These are phyloP conservation scores for Garra rufa DNA, from an alignment of 2,113 vertebrate genomes.

Conservation along the genomic window DNA sequence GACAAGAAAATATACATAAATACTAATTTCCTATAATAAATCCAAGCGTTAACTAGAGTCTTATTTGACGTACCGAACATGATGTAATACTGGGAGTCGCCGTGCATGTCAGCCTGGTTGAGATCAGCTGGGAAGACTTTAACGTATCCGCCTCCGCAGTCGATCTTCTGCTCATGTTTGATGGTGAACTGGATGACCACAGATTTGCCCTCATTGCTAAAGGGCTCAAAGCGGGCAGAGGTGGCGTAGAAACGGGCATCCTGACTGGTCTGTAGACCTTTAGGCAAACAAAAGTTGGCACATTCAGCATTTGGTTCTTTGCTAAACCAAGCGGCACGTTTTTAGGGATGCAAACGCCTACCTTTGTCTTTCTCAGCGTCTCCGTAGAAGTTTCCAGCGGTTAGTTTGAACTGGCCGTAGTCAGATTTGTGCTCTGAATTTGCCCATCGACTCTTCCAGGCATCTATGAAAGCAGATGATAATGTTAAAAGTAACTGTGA, in stretches of 20 bases:
- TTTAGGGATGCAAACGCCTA: constrained; percentile 50
- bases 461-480: constrained; percentile 64
- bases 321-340: no score
- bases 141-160: constrained; percentile 87
- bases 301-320: not conserved
- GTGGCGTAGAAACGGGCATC: constrained; percentile 85
- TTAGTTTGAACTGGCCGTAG: constrained; percentile 88
- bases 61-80: constrained; percentile 84
- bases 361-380: constrained; percentile 94
- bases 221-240: constrained; percentile 82
- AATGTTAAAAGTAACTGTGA: not conserved
- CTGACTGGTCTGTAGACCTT: constrained; percentile 88
- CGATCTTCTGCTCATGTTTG: constrained; percentile 89
- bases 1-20: not conserved
- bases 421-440: constrained; percentile 93
- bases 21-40: not conserved
- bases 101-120: constrained; percentile 80
- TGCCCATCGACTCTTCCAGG: constrained; percentile 87
- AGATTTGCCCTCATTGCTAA: constrained; percentile 83
- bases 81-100: constrained; percentile 82
- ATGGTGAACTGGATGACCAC: constrained; percentile 85
- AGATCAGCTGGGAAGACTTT: constrained; percentile 83
- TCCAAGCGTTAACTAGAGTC: not conserved
- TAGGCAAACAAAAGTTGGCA: not conserved
- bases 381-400: constrained; percentile 89